phyloP scores from a whole-genome alignment of 2,888 invertebrate genomes.

The Zhuqinia jingwanae region DNA sequence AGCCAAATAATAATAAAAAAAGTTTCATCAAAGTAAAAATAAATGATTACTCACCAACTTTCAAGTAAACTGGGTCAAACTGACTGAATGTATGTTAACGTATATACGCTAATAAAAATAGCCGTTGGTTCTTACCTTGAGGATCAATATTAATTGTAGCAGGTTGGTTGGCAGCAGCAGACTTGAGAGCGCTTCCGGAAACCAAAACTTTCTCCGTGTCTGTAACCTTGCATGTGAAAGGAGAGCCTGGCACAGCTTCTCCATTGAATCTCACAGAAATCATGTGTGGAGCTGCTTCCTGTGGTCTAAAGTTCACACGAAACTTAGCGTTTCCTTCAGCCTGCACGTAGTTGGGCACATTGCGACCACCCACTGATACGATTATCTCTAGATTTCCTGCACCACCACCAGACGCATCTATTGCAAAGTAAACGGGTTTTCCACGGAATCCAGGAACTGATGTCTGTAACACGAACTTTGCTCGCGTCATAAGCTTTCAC shows the following conservation, averaged over 20 bases:
- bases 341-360: conserved; percentile 98
- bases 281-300: conserved; percentile 94
- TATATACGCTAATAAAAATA: too few relatives aligned
- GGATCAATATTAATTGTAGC: conserved; percentile 85
- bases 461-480: conserved; percentile 96
- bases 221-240: conserved; percentile 94
- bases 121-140: conserved; percentile 79
- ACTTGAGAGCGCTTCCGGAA: conserved; percentile 86
- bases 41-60: background rate
- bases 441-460: conserved; percentile 94
- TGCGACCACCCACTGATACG: conserved; percentile 96
- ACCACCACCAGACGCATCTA: conserved; percentile 88
- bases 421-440: conserved; percentile 96
- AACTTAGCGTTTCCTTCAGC: conserved; percentile 98
- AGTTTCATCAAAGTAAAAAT: too few relatives aligned
- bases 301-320: conserved; percentile 96
- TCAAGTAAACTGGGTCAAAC: conserved; percentile 26
- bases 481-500: conserved; percentile 98
- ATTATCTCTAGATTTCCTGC: conserved; percentile 99
- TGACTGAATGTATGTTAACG: conserved; percentile 13
- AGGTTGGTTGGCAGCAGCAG: conserved; percentile 86
- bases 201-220: conserved; percentile 86
- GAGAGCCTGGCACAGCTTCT: conserved; percentile 89
- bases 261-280: conserved; percentile 88
- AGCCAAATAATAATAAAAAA: background rate